phyloP scores from a whole-genome alignment of 2,888 invertebrate species.

The Sarcophaga rosellei region DNA sequence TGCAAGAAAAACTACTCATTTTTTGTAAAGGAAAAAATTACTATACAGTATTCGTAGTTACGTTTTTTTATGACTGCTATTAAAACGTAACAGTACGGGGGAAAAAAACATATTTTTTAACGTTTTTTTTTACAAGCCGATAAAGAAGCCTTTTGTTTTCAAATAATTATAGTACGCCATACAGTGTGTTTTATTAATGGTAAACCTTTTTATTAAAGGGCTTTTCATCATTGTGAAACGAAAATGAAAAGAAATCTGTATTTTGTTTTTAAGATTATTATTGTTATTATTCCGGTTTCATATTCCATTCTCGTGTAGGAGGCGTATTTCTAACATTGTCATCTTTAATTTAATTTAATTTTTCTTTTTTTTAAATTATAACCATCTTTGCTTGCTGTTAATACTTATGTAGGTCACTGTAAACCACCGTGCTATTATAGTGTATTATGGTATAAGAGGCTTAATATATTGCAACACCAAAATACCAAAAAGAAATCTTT shows the following conservation, averaged over 20 bases:
- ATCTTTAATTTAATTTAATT: slow-evolving; percentile 24
- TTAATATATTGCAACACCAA: not conserved
- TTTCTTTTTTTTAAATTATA: slow-evolving; percentile 30
- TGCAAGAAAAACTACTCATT: slow-evolving; percentile 60
- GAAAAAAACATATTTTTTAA: slow-evolving; percentile 2
- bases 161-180: too few relatives aligned
- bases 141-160: too few relatives aligned
- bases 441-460: too few relatives aligned
- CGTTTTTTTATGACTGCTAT: too few relatives aligned
- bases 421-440: not conserved
- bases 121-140: not conserved
- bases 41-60: too few relatives aligned
- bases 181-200: too few relatives aligned
- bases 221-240: too few relatives aligned
- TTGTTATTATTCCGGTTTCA: not conserved
- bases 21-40: not conserved
- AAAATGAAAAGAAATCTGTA: too few relatives aligned
- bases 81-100: too few relatives aligned
- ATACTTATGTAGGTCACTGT: slow-evolving; percentile 43
- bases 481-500: not conserved
- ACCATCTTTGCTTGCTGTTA: not conserved
- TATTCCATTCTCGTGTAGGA: not conserved
- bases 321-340: slow-evolving; percentile 43
- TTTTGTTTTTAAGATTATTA: too few relatives aligned
- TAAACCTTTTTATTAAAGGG: too few relatives aligned